Percentiles rank a stretch among this genome's conserved stretches.
phyloP scores from a whole-genome alignment of 1,140 invertebrate genomes.

The Ostrea denselamellosa region DNA sequence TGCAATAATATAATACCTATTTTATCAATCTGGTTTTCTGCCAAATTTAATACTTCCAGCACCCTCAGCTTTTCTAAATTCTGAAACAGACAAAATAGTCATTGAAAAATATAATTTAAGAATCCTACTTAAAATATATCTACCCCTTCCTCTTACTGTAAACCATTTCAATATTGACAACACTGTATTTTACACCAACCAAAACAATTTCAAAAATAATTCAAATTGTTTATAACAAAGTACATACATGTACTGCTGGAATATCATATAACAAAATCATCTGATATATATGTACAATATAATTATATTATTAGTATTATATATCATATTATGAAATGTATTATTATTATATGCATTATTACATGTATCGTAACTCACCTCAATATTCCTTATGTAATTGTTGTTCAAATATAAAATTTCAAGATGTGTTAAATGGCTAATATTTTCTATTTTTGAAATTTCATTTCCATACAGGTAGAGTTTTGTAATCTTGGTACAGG shows the following conservation, averaged over 20 bases:
- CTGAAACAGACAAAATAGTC: conserved; percentile 61
- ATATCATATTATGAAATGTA: too few species aligned
- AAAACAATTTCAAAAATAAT: too few species aligned
- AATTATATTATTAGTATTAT: too few species aligned
- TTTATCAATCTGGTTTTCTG: conserved; percentile 76
- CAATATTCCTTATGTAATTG: conserved; percentile 73
- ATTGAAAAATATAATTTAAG: too few species aligned
- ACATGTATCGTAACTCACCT: conserved; percentile 63
- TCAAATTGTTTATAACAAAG: too few species aligned
- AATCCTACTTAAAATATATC: too few species aligned
- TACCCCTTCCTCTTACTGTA: too few species aligned
- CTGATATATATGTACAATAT: too few species aligned
- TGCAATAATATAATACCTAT: conserved; percentile 71
- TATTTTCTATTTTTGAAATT: conserved; percentile 73
- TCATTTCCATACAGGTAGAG: conserved; percentile 76
- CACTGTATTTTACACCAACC: too few species aligned
- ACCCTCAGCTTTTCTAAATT: conserved; percentile 70
- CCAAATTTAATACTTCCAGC: conserved; percentile 76
- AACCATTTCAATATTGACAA: too few species aligned
- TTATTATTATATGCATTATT: neutral
- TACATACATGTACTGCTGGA: too few species aligned
- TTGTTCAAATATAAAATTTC: conserved; percentile 74
- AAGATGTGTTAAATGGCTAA: conserved; percentile 68
- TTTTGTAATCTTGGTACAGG: conserved; percentile 63
- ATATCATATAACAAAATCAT: too few species aligned